phyloP scores from a whole-genome alignment of 2,888 invertebrate genomes.

The Elegia similella region DNA sequence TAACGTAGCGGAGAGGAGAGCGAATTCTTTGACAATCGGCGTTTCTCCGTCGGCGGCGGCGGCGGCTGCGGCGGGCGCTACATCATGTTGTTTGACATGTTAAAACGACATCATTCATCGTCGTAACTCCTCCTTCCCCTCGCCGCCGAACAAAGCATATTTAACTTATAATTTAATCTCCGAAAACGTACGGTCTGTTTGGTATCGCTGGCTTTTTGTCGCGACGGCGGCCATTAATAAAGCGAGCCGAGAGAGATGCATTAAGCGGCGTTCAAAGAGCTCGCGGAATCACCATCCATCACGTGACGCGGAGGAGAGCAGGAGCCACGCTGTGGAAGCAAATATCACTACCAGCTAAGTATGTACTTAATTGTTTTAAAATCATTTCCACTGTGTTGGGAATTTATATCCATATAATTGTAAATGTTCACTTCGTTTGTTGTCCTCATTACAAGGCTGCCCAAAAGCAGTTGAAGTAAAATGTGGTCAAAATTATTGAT shows the following conservation, averaged over 20 bases:
- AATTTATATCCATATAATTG: too few species aligned
- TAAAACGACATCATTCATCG: conserved; percentile 46
- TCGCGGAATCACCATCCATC: conserved; percentile 16
- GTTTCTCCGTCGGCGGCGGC: background rate
- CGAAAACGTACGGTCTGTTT: background rate
- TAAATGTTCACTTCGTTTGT: too few species aligned
- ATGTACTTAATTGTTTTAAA: too few species aligned
- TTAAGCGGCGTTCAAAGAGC: conserved; percentile 11
- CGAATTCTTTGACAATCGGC: too few species aligned
- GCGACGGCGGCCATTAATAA: conserved; percentile 17
- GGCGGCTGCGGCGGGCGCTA: background rate
- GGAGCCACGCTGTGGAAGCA: background rate
- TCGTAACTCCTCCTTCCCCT: conserved; percentile 36
- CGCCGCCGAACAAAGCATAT: conserved; percentile 15
- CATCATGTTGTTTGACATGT: conserved; percentile 45
- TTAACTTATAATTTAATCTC: background rate
- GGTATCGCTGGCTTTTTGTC: background rate
- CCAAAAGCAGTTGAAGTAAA: too few species aligned
- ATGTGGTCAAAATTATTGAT: too few species aligned
- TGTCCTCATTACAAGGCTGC: too few species aligned
- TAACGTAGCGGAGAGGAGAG: too few species aligned
- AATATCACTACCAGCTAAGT: too few species aligned
- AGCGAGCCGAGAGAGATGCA: conserved; percentile 15
- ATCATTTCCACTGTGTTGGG: too few species aligned
- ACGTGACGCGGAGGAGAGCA: background rate